phyloP scores from a whole-genome alignment of 2,113 vertebrate genomes.

The Hippocampus comes region DNA sequence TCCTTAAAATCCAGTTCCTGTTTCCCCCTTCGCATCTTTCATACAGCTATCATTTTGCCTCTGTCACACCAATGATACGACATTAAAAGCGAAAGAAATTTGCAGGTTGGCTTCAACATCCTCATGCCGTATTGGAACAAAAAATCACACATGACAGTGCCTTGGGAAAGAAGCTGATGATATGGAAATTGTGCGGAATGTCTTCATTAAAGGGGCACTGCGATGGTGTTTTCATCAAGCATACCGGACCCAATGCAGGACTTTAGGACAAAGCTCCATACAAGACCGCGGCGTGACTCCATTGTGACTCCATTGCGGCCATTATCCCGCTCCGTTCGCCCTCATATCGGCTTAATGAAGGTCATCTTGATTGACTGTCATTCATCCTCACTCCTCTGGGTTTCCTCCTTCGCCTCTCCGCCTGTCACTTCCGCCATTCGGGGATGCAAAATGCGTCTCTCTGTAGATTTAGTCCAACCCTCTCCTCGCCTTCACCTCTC shows the following conservation, averaged over 20 bases:
- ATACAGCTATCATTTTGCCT: too few relatives aligned
- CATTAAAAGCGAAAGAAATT: not conserved
- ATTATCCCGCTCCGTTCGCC: conserved; percentile 17
- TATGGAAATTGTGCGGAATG: too few relatives aligned
- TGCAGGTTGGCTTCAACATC: not conserved
- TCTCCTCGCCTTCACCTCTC: conserved; percentile 27
- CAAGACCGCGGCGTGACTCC: not conserved
- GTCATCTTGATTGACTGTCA: conserved; percentile 45
- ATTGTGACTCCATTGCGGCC: conserved; percentile 5
- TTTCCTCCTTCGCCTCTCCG: conserved; percentile 8
- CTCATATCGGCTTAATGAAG: conserved; percentile 23
- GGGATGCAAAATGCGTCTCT: conserved; percentile 39
- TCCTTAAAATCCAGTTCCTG: not conserved
- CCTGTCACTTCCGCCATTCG: conserved; percentile 30
- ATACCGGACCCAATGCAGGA: not conserved
- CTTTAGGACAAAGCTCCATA: not conserved
- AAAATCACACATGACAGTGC: too few relatives aligned
- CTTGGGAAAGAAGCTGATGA: too few relatives aligned
- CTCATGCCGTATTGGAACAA: too few relatives aligned
- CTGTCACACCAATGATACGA: too few relatives aligned
- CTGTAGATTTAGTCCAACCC: conserved; percentile 44
- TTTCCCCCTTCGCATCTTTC: not conserved
- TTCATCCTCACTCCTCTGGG: conserved; percentile 12
- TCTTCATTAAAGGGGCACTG: too few relatives aligned
- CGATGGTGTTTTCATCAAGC: not conserved